These are phyloP conservation scores for Neomonachus schauinslandi DNA, from an alignment of 2,113 vertebrate species.

Conservation along the genomic window DNA sequence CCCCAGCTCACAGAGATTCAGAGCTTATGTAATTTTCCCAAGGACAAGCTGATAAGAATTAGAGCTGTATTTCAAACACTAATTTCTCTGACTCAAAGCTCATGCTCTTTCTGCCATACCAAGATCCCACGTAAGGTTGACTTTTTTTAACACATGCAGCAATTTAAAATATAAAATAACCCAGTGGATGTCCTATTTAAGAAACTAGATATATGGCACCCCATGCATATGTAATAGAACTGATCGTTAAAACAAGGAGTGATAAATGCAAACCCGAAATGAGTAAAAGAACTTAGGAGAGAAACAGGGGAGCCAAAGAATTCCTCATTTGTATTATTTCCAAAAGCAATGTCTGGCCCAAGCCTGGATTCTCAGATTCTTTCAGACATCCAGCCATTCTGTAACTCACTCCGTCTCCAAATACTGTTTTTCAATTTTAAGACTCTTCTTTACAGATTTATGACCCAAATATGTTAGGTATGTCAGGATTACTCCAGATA, in stretches of 20 bases:
- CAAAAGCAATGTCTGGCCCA: background rate
- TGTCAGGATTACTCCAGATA: conserved; percentile 55
- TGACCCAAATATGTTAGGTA: conserved; percentile 34
- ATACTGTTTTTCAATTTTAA: background rate
- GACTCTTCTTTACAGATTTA: conserved; percentile 60
- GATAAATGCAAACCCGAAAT: background rate
- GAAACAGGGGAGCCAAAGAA: conserved; percentile 77
- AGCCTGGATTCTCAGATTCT: background rate
- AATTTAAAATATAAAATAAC: conserved; percentile 26
- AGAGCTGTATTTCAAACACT: background rate
- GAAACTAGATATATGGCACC: background rate
- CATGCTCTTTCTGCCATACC: background rate
- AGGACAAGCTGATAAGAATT: background rate
- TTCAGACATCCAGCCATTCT: background rate
- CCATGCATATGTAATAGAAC: background rate
- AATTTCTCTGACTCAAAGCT: background rate
- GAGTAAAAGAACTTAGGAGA: conserved; percentile 53
- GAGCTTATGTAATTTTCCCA: background rate
- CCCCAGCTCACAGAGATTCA: background rate
- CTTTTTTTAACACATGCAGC: background rate
- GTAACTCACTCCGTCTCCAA: background rate
- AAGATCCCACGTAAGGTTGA: background rate
- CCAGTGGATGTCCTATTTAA: background rate
- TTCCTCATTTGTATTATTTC: background rate
- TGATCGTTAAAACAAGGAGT: background rate